Percentiles rank a stretch among this genome's conserved stretches.
These are phyloP conservation scores for Actinia equina DNA, from an alignment of 64 coral and sea anemone species.

Conservation along the genomic window DNA sequence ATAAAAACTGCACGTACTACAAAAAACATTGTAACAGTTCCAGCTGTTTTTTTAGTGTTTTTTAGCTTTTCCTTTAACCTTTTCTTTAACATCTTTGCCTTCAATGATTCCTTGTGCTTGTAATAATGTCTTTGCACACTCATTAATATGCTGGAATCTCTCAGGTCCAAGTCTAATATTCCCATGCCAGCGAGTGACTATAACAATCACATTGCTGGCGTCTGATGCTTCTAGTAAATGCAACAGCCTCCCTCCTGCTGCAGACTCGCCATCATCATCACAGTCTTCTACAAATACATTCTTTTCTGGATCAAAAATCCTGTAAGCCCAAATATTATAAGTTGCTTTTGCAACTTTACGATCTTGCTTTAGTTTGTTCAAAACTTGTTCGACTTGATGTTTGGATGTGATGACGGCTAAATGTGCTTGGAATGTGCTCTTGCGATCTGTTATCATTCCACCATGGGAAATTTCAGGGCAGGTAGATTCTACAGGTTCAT, in stretches of 20 bases:
- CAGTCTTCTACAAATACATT: conserved; percentile 15
- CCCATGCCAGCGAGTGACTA: not conserved
- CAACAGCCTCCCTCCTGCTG: not conserved
- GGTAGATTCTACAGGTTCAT: too few species aligned
- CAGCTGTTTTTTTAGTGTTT: too few species aligned
- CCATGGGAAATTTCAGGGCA: not conserved
- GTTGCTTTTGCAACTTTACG: not conserved
- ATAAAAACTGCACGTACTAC: too few species aligned
- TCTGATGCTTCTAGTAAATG: not conserved
- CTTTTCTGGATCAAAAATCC: not conserved
- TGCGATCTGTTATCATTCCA: not conserved
- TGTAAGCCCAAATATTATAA: not conserved
- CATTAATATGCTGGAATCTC: too few species aligned
- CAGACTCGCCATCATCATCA: not conserved
- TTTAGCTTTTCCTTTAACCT: too few species aligned
- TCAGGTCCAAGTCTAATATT: too few species aligned
- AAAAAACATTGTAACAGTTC: too few species aligned
- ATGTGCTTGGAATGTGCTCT: conserved; percentile 8
- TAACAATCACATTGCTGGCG: not conserved
- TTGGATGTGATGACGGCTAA: not conserved
- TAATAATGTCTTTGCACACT: too few species aligned
- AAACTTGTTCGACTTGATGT: not conserved
- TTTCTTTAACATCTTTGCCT: too few species aligned
- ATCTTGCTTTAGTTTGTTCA: conserved; percentile 16
- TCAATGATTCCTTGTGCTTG: too few species aligned